Base-by-base conservation (phyloP, 2,797 vertebrate species). In the Poeciliopsis gracilis region DNA sequence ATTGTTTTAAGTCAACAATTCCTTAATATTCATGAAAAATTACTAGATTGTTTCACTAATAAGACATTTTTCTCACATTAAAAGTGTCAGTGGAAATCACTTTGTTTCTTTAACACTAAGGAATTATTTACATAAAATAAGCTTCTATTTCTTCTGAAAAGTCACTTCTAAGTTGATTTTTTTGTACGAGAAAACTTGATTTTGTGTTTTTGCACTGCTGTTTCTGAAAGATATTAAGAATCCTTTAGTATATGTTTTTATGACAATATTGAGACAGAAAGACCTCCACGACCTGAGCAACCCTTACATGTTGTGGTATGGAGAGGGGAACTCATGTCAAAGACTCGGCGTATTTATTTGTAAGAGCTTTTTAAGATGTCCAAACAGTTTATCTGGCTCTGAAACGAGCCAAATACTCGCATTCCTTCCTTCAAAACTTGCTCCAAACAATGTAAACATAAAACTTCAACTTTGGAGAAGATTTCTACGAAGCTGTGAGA, bases 311-410 rank as follows among this genome's bases (percentile, higher is more conserved):
- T 46, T 55, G 28, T 59, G 20, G 76, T 76, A 77, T 76, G 83
- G 82, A 77, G 72, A 47, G 36, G 74, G 81, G 77, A 84, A 79
- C 83, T 72, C 73, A 4, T 86, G 82, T 88, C 87, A 82, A 23
- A 83, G 77, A 57, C 55, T 43, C 36, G 30, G 73, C 49, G 72
- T 72, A 66, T 85, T 83, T 84, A 83, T 69, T 80, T 84, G 83
- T 57, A 78, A 63, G 43, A 77, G 57, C 77, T 82, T 72, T 84
- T 88, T 70, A 89, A 86, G 82, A 71, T 84, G 84, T 94, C 88
- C 81, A 92, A 93, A 94, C 85, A 84, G 81, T 93, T 90, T 87
- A 90, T 82, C 49, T 47, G 81, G 85, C 90, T 88, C 84, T 87
- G 81, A 81, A 88, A 83, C 55, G 3, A 82, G 73, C 76, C 73